Conservation (phyloP, 2,797 vertebrate genomes). For the Microhierax caerulescens region DNA sequence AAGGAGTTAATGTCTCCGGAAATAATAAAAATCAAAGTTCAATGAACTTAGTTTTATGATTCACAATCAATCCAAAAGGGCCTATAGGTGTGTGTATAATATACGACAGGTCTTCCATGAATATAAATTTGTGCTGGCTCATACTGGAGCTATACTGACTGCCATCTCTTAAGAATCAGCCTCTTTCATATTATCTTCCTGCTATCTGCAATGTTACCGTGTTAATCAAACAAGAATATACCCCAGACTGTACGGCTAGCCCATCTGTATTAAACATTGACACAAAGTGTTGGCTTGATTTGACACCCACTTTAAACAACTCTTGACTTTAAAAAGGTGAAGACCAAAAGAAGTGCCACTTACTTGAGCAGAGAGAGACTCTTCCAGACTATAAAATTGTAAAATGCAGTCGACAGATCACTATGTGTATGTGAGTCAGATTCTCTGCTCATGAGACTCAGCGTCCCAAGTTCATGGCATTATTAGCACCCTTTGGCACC, state of each 20-base stretch:
- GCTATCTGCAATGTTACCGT: background rate
- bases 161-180: background rate
- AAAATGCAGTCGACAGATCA: background rate
- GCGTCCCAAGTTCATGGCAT: rapidly evolving
- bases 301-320: background rate
- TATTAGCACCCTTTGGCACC: background rate
- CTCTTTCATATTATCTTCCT: background rate
- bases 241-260: background rate
- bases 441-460: background rate
- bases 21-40: constrained; percentile 34
- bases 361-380: background rate
- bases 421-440: rapidly evolving
- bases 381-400: background rate
- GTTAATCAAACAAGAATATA: background rate
- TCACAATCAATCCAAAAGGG: background rate
- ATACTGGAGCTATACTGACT: background rate
- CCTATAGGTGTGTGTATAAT: background rate
- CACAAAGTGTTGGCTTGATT: rapidly evolving
- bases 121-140: background rate
- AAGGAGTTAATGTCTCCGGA: constrained; percentile 4
- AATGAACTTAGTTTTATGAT: background rate
- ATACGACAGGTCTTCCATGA: background rate
- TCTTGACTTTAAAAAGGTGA: background rate
- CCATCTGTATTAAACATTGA: background rate
- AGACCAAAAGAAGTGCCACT: background rate